These are phyloP conservation scores for Dryobates pubescens DNA, from an alignment of 2,797 vertebrate genomes.

Conservation along the genomic window DNA sequence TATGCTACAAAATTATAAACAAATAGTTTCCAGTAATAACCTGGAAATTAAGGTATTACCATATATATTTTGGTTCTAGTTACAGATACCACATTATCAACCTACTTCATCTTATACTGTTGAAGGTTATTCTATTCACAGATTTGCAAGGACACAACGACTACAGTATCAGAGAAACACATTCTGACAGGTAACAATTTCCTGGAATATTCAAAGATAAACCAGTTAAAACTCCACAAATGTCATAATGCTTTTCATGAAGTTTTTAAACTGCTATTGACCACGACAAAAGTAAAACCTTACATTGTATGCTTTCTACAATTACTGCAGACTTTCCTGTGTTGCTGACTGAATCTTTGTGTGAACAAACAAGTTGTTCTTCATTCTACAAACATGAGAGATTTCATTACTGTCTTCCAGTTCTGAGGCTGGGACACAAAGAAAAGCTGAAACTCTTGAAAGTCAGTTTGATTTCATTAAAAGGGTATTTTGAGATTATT, in stretches of 20 bases:
- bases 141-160: not conserved
- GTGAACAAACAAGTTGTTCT: constrained; percentile 6
- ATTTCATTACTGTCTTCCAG: constrained; percentile 15
- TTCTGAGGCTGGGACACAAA: constrained; percentile 38
- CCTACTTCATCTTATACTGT: not conserved
- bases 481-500: not conserved
- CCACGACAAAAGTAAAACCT: not conserved
- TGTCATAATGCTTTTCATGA: not conserved
- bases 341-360: not conserved
- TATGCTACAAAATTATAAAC: not conserved
- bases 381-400: constrained; percentile 30
- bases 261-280: not conserved
- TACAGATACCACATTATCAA: constrained; percentile 16
- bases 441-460: constrained; percentile 22
- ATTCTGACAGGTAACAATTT: constrained; percentile 19
- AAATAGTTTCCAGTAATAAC: not conserved
- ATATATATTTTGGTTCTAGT: not conserved
- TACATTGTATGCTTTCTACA: not conserved
- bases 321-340: not conserved
- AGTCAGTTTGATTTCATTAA: constrained; percentile 23
- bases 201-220: not conserved
- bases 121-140: not conserved
- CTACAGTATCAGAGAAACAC: not conserved
- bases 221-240: not conserved
- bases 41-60: not conserved